A percentile compares a stretch with the other conserved stretches of the same genome.
Conservation (phyloP, 2,113 vertebrate genomes). For the Bucco capensis region DNA sequence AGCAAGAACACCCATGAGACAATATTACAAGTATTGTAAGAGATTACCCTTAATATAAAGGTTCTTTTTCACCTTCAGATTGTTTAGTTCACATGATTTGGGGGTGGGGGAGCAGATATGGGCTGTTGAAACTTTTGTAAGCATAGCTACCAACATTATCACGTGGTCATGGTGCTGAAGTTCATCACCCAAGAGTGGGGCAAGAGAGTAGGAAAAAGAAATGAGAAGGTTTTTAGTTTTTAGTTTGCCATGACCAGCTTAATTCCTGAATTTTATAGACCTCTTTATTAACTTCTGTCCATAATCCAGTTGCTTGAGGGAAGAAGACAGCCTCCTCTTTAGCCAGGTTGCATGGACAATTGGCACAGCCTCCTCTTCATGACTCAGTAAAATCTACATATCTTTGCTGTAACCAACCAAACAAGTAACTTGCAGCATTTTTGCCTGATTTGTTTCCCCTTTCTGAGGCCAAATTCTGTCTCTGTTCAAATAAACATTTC, state of each 20-base stretch:
- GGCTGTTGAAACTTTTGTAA: background rate
- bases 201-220: background rate
- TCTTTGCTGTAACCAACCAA: background rate
- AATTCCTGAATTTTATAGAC: background rate
- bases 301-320: background rate
- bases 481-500: background rate
- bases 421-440: fast-evolving
- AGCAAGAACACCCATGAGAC: slow-evolving; percentile 38
- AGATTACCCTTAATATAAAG: background rate
- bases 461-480: background rate
- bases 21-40: background rate
- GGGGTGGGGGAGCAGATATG: background rate
- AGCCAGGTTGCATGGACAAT: background rate
- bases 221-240: background rate
- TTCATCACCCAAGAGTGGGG: background rate
- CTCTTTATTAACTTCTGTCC: background rate
- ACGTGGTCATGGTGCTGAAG: fast-evolving
- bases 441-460: background rate
- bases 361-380: background rate
- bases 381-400: background rate
- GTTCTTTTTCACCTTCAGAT: slow-evolving; percentile 1
- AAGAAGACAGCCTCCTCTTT: background rate
- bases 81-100: background rate
- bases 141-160: background rate
- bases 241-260: background rate